Evolutionary conservation across 2,888 invertebrate genomes (phyloP).

Genomic region (Caprella mutica): DNA sequence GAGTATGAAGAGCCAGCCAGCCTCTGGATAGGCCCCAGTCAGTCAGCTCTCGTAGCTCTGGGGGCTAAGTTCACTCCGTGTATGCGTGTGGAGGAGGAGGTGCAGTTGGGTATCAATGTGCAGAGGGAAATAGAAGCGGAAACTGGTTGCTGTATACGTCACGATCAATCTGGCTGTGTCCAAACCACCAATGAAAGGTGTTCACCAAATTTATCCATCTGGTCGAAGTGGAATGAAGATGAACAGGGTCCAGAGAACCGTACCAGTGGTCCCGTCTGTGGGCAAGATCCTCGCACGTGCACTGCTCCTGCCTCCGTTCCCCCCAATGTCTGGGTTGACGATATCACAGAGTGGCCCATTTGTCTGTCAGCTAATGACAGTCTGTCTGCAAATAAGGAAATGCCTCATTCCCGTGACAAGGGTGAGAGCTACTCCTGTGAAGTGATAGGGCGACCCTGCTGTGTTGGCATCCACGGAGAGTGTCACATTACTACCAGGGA

Average conservation of each 20-base stretch:
- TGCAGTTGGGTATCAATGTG: slow-evolving; percentile 58
- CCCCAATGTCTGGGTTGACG: slow-evolving; percentile 93
- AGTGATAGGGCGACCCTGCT: slow-evolving; percentile 91
- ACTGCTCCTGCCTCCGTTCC: slow-evolving; percentile 86
- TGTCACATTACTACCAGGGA: slow-evolving; percentile 88
- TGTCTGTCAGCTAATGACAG: slow-evolving; percentile 51
- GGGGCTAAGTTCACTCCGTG: slow-evolving; percentile 98
- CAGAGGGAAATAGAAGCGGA: slow-evolving; percentile 52
- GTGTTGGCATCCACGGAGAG: slow-evolving; percentile 78
- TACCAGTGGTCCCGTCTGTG: slow-evolving; percentile 91
- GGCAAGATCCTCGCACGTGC: slow-evolving; percentile 90
- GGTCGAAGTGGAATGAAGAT: slow-evolving; percentile 85
- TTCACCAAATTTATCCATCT: slow-evolving; percentile 66
- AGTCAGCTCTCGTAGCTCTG: slow-evolving; percentile 84
- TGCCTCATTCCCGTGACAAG: background rate
- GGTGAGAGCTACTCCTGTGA: slow-evolving; percentile 39
- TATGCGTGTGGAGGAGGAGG: slow-evolving; percentile 86
- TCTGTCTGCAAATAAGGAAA: too few species aligned
- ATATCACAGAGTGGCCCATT: slow-evolving; percentile 96
- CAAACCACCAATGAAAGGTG: slow-evolving; percentile 88
- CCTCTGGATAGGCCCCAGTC: slow-evolving; percentile 89
- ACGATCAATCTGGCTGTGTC: slow-evolving; percentile 87
- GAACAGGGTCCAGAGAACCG: slow-evolving; percentile 79
- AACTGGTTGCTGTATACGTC: slow-evolving; percentile 94
- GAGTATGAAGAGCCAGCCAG: slow-evolving; percentile 92